Evolutionary conservation across 2,797 vertebrate genomes (phyloP), one percentile per base, ranked within the genome.

Genomic region (Parauchenoglanis ngamensis): DNA sequence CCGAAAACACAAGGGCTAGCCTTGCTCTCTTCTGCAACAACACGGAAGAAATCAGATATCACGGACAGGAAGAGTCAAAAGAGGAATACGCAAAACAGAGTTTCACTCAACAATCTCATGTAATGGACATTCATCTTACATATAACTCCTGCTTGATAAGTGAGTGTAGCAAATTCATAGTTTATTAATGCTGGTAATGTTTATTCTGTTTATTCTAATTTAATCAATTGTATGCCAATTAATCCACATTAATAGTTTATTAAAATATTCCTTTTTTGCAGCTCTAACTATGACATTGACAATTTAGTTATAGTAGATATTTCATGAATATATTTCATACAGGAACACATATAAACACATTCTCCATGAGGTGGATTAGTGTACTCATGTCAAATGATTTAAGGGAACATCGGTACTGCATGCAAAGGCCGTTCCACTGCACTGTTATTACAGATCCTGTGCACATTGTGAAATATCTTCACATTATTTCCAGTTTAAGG

Each of bases 311-410:
- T 19, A 7, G 65, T 25, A 15, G 19, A 13, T 59, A 44, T 65
- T 73, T 63, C 40, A 31, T 75, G 6, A 75, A 77, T 57, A 76
- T 67, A 68, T 83, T 87, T 87, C 31, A 21, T 78, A 56, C 15
- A 57, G 54, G 1, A 40, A 40, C 40, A 40, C 17, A 57, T 23
- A 31, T 31, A 15, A 77, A 77, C 57, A 65, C 40, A 19, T 46
- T 4, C 44, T 63, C 57, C 40, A n/a, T 49, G 57, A 85, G 75
- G 54, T 61, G 52, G 68, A 23, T n/a, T 7, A 54, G 73, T n/a
- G 52, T n/a, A 63, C 44, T 17, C 17, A 76, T 23, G 35, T 59
- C 49, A 79, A 61, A 72, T 84, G 63, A 79, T 65, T 46, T 46
- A 17, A 61, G 56, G 56, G 44, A 44, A 80, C 21, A 61, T 59